phyloP scores from a whole-genome alignment of 1,140 invertebrate genomes.

The Drosophila pachea region DNA sequence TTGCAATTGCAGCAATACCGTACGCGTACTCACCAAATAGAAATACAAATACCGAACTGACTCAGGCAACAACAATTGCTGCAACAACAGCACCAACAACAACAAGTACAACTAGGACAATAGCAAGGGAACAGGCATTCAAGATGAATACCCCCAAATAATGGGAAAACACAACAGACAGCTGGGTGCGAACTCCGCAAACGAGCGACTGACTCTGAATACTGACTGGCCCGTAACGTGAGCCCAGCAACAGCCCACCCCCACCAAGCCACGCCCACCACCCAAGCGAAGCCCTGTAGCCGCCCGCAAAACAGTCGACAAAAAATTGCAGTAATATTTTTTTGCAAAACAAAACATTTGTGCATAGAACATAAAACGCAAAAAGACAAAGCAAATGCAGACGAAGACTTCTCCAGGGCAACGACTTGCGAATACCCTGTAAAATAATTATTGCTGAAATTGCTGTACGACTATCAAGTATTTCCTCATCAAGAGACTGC shows the following conservation, averaged over 20 bases:
- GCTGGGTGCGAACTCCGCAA: constrained; percentile 45
- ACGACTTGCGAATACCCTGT: constrained; percentile 1
- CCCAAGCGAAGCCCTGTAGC: not conserved
- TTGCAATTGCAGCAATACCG: constrained; percentile 61
- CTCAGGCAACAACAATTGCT: no score
- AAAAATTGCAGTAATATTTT: constrained; percentile 73
- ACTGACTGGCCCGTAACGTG: constrained; percentile 9
- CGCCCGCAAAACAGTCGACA: constrained; percentile 35
- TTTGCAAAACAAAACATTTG: constrained; percentile 65
- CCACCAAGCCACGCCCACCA: not conserved
- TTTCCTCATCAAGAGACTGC: no score
- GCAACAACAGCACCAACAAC: constrained; percentile 29
- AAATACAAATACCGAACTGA: constrained; percentile 26
- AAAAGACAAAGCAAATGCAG: constrained; percentile 27
- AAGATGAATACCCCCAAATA: constrained; percentile 75
- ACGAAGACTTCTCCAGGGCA: not conserved
- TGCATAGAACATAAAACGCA: constrained; percentile 54
- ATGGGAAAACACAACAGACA: constrained; percentile 74
- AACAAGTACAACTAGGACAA: constrained; percentile 4
- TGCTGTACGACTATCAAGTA: not conserved
- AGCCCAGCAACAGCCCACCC: not conserved
- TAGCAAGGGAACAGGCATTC: constrained; percentile 50
- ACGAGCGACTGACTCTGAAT: constrained; percentile 29
- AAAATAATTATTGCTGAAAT: not conserved
- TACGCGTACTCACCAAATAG: constrained; percentile 40